Evolutionary conservation across 2,113 vertebrate genomes (phyloP).

Genomic region (Muscicapa adusta): DNA sequence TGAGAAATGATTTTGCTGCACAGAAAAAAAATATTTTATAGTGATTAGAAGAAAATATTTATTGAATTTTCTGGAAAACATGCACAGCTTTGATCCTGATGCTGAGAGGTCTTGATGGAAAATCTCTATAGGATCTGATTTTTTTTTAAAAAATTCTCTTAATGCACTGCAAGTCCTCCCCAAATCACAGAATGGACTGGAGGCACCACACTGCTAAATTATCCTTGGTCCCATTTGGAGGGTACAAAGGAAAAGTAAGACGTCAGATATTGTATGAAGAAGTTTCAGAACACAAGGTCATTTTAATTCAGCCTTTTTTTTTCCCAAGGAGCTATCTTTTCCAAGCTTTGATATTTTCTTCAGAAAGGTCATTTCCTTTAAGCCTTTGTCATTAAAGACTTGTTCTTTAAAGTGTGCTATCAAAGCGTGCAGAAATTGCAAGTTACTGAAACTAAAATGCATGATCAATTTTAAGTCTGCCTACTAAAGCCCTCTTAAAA

Average conservation of each 20-base stretch:
- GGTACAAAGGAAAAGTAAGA: conserved; percentile 57
- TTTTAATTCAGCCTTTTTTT: conserved; percentile 68
- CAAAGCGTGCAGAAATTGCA: conserved; percentile 76
- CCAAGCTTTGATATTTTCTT: conserved; percentile 75
- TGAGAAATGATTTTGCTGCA: background rate
- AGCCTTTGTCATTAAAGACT: conserved; percentile 78
- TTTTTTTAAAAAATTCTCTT: background rate
- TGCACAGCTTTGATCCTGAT: background rate
- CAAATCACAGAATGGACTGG: conserved; percentile 6
- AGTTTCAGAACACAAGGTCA: conserved; percentile 77
- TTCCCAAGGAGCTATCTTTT: conserved; percentile 65
- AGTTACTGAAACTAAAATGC: conserved; percentile 77
- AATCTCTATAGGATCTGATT: background rate
- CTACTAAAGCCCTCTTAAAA: conserved; percentile 71
- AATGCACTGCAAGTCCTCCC: background rate
- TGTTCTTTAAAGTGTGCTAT: conserved; percentile 77
- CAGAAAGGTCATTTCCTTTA: conserved; percentile 77
- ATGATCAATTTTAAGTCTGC: conserved; percentile 72
- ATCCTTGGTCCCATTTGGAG: background rate
- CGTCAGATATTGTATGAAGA: conserved; percentile 66
- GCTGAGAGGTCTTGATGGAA: background rate
- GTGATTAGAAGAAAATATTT: background rate
- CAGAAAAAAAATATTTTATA: background rate
- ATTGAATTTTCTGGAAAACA: background rate
- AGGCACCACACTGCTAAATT: conserved; percentile 7